These are phyloP conservation scores for Caenorhabditis inopinata DNA, from an alignment of 1,140 invertebrate species.

Conservation along the genomic window DNA sequence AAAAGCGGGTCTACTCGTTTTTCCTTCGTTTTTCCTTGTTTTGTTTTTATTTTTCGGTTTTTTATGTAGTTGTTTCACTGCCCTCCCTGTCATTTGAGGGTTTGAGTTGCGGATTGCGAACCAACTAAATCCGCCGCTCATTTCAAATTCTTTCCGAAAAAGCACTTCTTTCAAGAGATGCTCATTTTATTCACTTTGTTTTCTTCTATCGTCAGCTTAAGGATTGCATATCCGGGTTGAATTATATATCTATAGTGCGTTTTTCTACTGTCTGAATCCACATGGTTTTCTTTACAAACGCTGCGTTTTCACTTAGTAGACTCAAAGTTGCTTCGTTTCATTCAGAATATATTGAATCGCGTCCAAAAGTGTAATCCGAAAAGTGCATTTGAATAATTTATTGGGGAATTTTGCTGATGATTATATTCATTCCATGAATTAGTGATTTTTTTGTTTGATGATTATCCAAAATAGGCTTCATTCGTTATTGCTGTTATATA, in stretches of 20 bases:
- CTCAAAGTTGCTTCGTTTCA: no score
- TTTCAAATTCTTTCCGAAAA: constrained; percentile 20
- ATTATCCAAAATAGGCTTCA: no score
- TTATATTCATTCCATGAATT: no score
- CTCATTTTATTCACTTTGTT: constrained; percentile 12
- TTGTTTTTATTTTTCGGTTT: neutral
- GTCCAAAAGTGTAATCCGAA: no score
- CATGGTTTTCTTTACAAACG: neutral
- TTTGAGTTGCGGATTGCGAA: neutral
- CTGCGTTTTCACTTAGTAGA: neutral
- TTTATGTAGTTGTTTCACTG: neutral
- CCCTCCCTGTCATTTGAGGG: constrained; percentile 7
- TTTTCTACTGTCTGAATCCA: neutral
- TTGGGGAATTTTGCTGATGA: no score
- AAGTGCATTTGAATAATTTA: no score
- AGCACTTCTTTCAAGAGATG: constrained; percentile 5
- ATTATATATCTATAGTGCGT: neutral
- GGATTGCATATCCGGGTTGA: neutral
- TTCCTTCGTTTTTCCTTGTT: neutral
- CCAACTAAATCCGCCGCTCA: neutral
- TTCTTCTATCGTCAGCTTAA: neutral
- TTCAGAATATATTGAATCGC: no score
- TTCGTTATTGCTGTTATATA: no score
- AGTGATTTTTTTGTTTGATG: no score
- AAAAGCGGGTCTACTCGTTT: neutral